phyloP scores from a whole-genome alignment of 2,888 invertebrate genomes.

The Macaria notata region DNA sequence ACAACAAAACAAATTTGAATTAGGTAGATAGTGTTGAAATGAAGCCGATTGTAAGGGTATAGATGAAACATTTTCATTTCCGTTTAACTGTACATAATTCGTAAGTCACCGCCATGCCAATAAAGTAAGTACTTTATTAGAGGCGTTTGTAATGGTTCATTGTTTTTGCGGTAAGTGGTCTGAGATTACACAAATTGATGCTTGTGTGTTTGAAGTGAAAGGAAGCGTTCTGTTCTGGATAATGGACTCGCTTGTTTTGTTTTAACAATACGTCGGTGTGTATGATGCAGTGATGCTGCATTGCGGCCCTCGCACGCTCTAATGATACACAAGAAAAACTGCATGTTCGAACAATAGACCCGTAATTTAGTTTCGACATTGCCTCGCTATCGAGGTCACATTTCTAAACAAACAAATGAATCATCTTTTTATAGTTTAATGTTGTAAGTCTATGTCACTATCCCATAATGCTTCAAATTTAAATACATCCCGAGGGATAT shows the following conservation, averaged over 20 bases:
- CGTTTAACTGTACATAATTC: no score
- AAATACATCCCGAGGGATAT: slow-evolving; percentile 26
- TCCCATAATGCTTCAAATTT: slow-evolving; percentile 20
- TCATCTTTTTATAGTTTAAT: no score
- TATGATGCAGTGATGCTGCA: slow-evolving; percentile 30
- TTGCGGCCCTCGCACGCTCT: slow-evolving; percentile 7
- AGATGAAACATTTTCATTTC: no score
- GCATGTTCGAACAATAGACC: slow-evolving; percentile 13
- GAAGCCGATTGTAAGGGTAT: no score
- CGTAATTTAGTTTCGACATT: slow-evolving; percentile 7
- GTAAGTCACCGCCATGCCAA: not conserved
- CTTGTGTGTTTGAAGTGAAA: slow-evolving; percentile 65
- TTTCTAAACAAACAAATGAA: not conserved
- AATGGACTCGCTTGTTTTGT: slow-evolving; percentile 56
- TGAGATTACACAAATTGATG: slow-evolving; percentile 67
- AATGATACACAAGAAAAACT: slow-evolving; percentile 17
- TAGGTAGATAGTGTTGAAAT: no score
- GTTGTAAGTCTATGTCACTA: not conserved
- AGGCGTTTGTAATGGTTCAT: slow-evolving; percentile 64
- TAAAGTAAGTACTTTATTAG: slow-evolving; percentile 19
- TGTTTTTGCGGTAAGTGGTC: slow-evolving; percentile 67
- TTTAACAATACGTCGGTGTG: slow-evolving; percentile 51
- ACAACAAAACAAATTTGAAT: no score
- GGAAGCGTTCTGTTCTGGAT: slow-evolving; percentile 60
- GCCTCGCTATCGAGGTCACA: slow-evolving; percentile 7